Evolutionary conservation across 2,113 vertebrate genomes (phyloP).

Genomic region (Pelecanoides urinatrix): DNA sequence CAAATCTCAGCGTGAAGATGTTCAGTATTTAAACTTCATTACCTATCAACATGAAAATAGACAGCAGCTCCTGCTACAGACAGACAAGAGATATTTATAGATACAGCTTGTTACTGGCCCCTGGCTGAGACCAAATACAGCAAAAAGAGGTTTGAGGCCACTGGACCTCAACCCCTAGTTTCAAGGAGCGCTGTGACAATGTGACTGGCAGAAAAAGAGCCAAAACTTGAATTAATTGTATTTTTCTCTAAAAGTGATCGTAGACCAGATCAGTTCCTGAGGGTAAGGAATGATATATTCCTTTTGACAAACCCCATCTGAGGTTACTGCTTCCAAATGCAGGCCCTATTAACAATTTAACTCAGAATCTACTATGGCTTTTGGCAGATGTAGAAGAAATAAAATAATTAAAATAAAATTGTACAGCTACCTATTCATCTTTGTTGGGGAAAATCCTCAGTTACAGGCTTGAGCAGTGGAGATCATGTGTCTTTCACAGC

Average conservation of each 20-base stretch:
- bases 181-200: background rate
- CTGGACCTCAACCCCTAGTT: background rate
- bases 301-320: background rate
- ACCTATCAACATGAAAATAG: background rate
- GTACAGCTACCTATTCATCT: slow-evolving; percentile 42
- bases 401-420: background rate
- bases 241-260: background rate
- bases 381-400: background rate
- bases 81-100: background rate
- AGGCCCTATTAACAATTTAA: background rate
- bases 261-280: background rate
- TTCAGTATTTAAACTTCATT: background rate
- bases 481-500: slow-evolving; percentile 65
- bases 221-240: background rate
- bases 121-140: background rate
- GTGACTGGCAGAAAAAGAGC: background rate
- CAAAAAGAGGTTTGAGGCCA: background rate
- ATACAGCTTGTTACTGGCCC: background rate
- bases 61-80: background rate
- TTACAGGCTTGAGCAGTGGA: background rate
- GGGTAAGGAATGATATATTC: background rate
- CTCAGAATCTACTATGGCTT: background rate
- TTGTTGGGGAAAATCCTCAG: slow-evolving; percentile 36
- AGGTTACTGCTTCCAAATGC: background rate
- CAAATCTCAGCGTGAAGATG: background rate